Percentiles rank a stretch among this genome's conserved stretches.
phyloP scores from a whole-genome alignment of 2,113 vertebrate species.

The Apistogramma diplotaenia region DNA sequence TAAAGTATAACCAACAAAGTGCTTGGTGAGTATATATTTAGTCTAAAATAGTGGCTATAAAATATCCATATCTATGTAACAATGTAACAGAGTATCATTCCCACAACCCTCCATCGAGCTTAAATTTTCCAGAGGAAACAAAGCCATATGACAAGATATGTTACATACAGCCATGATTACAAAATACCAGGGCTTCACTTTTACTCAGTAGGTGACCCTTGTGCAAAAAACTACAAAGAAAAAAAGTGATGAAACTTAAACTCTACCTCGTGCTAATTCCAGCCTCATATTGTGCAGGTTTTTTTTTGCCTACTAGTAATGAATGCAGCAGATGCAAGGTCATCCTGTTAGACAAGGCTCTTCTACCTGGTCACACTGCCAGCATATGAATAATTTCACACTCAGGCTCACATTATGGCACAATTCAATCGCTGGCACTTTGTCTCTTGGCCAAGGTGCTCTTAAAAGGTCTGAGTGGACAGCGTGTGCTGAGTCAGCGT shows the following conservation, averaged over 20 bases:
- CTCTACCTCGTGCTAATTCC: neutral
- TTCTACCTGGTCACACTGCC: conserved; percentile 38
- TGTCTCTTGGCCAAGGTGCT: conserved; percentile 62
- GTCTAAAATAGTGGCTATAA: too few relatives aligned
- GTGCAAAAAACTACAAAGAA: neutral
- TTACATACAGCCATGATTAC: neutral
- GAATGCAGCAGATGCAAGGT: conserved; percentile 50
- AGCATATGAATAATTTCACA: conserved; percentile 62
- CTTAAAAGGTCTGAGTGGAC: conserved; percentile 49
- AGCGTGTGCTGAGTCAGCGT: conserved; percentile 65
- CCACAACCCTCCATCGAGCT: too few relatives aligned
- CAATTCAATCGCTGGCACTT: conserved; percentile 58
- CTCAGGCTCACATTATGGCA: conserved; percentile 63
- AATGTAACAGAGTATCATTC: too few relatives aligned
- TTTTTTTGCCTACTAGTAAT: neutral
- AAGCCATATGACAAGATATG: neutral
- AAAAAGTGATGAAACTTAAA: neutral
- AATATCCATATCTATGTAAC: too few relatives aligned
- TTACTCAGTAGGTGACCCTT: neutral
- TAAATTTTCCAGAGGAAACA: too few relatives aligned
- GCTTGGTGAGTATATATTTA: too few relatives aligned
- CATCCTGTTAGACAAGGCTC: conserved; percentile 20
- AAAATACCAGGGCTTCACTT: neutral
- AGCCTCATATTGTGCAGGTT: neutral
- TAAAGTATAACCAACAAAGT: too few relatives aligned